phyloP scores from a whole-genome alignment of 2,113 vertebrate species.

The Pogona vitticeps region DNA sequence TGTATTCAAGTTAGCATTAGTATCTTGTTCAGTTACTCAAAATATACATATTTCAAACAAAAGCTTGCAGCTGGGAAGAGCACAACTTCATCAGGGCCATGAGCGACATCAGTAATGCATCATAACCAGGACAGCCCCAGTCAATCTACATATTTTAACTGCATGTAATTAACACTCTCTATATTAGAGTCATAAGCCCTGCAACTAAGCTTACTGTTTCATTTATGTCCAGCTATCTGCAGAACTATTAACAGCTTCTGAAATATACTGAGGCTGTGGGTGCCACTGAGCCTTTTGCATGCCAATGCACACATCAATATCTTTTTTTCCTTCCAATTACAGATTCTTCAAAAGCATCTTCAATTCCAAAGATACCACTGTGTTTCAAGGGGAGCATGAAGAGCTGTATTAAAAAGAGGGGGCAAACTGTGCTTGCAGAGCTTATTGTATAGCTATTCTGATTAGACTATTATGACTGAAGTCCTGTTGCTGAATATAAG shows the following conservation, averaged over 20 bases:
- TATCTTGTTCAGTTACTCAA: not conserved
- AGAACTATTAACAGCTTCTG: constrained; percentile 9
- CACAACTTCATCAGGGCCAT: constrained; percentile 5
- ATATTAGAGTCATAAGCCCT: constrained; percentile 13
- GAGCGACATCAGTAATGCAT: constrained; percentile 25
- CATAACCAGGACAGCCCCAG: constrained; percentile 10
- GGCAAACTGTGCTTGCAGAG: not conserved
- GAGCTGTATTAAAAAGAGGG: not conserved
- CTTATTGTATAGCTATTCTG: not conserved
- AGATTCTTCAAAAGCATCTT: not conserved
- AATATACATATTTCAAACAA: constrained; percentile 17
- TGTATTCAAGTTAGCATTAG: not conserved
- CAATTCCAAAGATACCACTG: not conserved
- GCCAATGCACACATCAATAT: not conserved
- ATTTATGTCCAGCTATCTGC: constrained; percentile 12
- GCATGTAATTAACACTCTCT: constrained; percentile 18
- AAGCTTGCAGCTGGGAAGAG: constrained; percentile 1
- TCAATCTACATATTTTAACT: constrained; percentile 34
- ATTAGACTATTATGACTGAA: not conserved
- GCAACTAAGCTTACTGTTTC: constrained; percentile 24
- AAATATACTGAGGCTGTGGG: not conserved
- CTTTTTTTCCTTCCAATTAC: not conserved
- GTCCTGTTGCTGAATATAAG: no score
- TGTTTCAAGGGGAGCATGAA: not conserved
- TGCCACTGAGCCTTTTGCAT: not conserved